Percentiles rank a stretch among this genome's conserved stretches.
These are phyloP conservation scores for Lamprologus tigripictilis DNA, from an alignment of 2,113 vertebrate genomes.

Conservation along the genomic window DNA sequence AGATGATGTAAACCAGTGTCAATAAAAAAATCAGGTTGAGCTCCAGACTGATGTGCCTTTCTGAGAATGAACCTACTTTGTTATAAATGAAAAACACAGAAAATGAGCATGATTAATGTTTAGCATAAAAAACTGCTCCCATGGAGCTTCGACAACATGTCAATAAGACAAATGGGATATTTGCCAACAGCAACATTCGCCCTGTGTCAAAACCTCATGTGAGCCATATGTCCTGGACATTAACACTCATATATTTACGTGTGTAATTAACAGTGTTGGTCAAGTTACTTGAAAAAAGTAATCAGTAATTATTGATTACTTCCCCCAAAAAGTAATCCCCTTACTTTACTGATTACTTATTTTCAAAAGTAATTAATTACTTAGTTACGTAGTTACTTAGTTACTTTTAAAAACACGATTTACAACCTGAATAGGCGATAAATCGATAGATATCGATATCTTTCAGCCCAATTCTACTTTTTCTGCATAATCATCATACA, in stretches of 20 bases:
- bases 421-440: accelerated
- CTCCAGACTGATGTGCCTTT: background rate
- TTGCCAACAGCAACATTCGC: background rate
- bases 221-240: background rate
- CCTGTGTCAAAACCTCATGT: background rate
- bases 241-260: background rate
- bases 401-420: no score
- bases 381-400: no score
- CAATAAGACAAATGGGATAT: background rate
- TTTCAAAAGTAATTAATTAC: no score
- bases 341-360: no score
- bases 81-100: background rate
- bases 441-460: accelerated
- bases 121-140: background rate
- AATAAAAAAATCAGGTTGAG: background rate
- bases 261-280: background rate
- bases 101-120: background rate
- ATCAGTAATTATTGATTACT: no score
- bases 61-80: background rate
- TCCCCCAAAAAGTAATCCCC: no score
- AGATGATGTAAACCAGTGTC: background rate
- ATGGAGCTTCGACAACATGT: background rate
- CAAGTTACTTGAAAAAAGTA: no score
- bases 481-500: no score
- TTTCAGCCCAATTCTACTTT: no score